phyloP scores from a whole-genome alignment of 2,113 vertebrate species.

The Laticauda laticaudata region DNA sequence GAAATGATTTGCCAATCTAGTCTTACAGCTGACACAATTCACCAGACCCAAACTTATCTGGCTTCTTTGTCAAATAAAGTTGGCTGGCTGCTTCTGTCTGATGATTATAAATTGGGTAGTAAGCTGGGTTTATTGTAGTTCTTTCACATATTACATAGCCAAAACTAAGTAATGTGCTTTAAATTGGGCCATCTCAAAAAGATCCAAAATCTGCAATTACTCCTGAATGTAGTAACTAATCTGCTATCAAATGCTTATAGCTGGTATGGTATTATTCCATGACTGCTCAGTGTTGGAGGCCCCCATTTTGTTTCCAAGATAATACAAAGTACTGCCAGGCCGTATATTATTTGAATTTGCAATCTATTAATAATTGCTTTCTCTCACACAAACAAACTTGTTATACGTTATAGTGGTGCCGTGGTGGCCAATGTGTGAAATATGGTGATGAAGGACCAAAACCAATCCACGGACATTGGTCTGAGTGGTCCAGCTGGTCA shows the following conservation, averaged over 20 bases:
- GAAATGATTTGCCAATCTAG: background rate
- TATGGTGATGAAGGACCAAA: slow-evolving; percentile 81
- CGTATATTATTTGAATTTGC: background rate
- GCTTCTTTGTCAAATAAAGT: background rate
- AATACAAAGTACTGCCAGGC: background rate
- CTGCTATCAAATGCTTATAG: background rate
- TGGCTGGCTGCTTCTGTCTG: background rate
- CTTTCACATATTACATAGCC: background rate
- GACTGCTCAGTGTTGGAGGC: background rate
- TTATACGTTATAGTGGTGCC: slow-evolving; percentile 80
- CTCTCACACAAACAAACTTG: background rate
- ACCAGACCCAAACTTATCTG: background rate
- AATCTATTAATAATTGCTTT: background rate
- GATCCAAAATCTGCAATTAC: background rate
- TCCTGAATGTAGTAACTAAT: background rate
- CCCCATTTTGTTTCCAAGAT: background rate
- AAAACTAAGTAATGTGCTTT: background rate
- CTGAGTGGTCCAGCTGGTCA: slow-evolving; percentile 85
- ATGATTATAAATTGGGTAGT: background rate
- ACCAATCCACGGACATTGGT: slow-evolving; percentile 83
- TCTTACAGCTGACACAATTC: background rate
- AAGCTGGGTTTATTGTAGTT: background rate
- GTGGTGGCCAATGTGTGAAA: slow-evolving; percentile 86
- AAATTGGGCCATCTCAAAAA: background rate
- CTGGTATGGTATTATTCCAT: background rate